Base-by-base conservation (phyloP, 2,888 invertebrate genomes). In the Drepanosiphum platanoidis region DNA sequence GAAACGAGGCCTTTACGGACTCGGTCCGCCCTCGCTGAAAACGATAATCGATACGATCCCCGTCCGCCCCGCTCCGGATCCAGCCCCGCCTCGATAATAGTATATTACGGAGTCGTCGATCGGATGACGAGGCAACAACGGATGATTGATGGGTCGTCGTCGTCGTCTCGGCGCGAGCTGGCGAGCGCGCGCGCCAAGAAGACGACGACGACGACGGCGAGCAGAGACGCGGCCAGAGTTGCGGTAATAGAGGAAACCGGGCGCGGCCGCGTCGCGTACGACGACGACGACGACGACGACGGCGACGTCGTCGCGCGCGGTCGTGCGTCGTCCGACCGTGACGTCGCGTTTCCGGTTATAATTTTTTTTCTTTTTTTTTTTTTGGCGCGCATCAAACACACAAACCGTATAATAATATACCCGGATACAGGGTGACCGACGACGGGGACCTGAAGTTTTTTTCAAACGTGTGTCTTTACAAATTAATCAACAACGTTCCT, bases 311-410 rank as follows among this genome's bases (percentile, higher is more conserved):
- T n/a, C n/a, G n/a, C n/a, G n/a, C n/a, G n/a, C 46, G 32, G 79
- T n/a, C 58, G 58, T 18, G 11, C 52, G 61, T 9, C n/a, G 61
- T 58, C 81, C 32, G 81, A 61, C 74, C 74, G 82, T 74, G 82
- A 83, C 83, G 83, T 83, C 66, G 74, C 83, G 74, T 83, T 83
- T 83, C 74, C 83, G 74, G 64, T 83, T 74, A 32, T 81, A 39
- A 71, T 72, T 81, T 80, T n/a, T 58, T n/a, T 58, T n/a, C 22
- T n/a, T 58, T 58, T 82, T 58, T n/a, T 58, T n/a, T 58, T 58
- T 82, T 82, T 82, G 81, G 81, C 81, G 81, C 81, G 81, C 81
- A 61, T 27, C 61, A 30, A 13, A 18, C 70, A 18, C 68, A 34
- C 13, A 11, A 3, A 52, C 34, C 7, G 9, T 27, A 27, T 42